Evolutionary conservation across 2,797 vertebrate genomes (phyloP).

Genomic region (Oophaga sylvatica): DNA sequence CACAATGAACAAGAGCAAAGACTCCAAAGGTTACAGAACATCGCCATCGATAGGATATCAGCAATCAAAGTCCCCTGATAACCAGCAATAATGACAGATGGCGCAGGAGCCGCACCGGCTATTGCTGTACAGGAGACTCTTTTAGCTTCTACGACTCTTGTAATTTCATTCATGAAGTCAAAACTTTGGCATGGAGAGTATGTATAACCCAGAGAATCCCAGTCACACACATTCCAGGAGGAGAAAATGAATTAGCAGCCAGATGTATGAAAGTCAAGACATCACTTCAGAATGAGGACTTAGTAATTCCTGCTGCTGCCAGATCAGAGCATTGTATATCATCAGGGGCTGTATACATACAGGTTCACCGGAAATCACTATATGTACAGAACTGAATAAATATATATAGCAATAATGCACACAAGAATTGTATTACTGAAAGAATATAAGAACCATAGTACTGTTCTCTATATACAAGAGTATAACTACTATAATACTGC

Average conservation of each 20-base stretch:
- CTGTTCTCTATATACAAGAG: background rate
- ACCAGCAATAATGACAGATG: background rate
- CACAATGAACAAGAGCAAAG: background rate
- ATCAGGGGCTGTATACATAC: background rate
- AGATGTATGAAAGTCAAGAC: constrained; percentile 21
- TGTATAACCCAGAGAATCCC: background rate
- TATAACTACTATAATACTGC: constrained; percentile 12
- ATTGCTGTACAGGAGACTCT: background rate
- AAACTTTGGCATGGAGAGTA: constrained; percentile 16
- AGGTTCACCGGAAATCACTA: background rate
- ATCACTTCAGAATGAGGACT: background rate
- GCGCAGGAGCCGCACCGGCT: background rate
- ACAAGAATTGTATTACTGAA: background rate
- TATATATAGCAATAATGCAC: background rate
- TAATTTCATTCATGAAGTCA: constrained; percentile 20
- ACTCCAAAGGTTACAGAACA: constrained; percentile 32
- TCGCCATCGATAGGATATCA: constrained; percentile 20
- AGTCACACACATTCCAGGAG: constrained; percentile 12
- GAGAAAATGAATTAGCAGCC: constrained; percentile 32
- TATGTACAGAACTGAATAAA: background rate
- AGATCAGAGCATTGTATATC: background rate
- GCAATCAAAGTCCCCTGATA: constrained; percentile 24
- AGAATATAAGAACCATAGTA: too few species aligned
- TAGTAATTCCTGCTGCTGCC: background rate
- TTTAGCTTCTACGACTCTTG: background rate